Percentiles rank a stretch among this genome's conserved stretches.
Evolutionary conservation across 1,140 invertebrate genomes (phyloP).

Genomic region (Magallana angulata): DNA sequence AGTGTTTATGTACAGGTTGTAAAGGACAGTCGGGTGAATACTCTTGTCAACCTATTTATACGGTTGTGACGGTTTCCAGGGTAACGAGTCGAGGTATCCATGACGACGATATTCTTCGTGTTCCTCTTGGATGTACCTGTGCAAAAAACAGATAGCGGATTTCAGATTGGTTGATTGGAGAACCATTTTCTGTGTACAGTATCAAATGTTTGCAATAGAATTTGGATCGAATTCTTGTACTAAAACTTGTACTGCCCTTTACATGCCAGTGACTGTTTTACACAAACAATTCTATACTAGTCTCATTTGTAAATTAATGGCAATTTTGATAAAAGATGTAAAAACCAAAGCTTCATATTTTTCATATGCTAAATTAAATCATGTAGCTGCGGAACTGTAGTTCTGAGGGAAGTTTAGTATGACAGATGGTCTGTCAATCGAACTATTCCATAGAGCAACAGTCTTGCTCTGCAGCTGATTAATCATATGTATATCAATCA

Average conservation of each 20-base stretch:
- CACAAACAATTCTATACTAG: not conserved
- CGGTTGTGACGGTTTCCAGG: conserved; percentile 16
- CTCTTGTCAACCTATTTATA: conserved; percentile 46
- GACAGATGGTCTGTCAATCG: no score
- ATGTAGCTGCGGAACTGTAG: no score
- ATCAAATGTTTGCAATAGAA: not conserved
- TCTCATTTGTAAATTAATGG: not conserved
- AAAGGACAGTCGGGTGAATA: conserved; percentile 33
- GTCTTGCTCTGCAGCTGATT: no score
- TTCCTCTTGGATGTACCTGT: conserved; percentile 47
- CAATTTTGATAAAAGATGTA: no score
- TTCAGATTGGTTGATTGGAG: not conserved
- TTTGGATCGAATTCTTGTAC: not conserved
- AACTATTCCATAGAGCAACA: no score
- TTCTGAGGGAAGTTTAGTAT: no score
- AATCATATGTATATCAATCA: no score
- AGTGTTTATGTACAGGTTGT: conserved; percentile 43
- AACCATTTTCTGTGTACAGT: not conserved
- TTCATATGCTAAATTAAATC: no score
- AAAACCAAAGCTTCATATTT: no score
- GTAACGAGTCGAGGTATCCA: not conserved
- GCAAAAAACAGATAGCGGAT: conserved; percentile 19
- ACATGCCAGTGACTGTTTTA: not conserved
- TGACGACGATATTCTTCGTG: conserved; percentile 13
- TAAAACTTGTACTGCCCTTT: not conserved